Evolutionary conservation across 2,113 vertebrate species (phyloP), one percentile per base, ranked within the genome.

Genomic region (Chlorodrepanis virens): DNA sequence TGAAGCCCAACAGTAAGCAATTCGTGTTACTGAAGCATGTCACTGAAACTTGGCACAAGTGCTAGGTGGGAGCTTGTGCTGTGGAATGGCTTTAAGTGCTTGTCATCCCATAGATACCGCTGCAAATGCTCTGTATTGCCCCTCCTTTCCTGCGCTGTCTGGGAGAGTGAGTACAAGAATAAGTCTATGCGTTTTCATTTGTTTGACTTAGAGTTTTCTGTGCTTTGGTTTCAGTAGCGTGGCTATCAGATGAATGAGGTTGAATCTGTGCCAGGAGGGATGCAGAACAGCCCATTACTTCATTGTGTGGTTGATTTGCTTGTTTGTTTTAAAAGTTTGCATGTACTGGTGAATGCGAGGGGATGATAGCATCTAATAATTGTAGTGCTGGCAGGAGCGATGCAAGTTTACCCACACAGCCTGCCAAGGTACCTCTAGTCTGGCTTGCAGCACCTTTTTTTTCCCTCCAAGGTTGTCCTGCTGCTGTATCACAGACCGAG

Each of bases 321-420:
- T 96, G 96, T 96, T 97, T 96, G 92, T 96, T 95, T 97, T 95
- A 93, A 95, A 93, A 94, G 92, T 97, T 96, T 96, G 94, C 85
- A 87, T 96, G 93, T 95, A 86, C 39, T 93, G 40, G 68, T 92
- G 94, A 96, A 96, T 93, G 71, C 25, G 10, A 83, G 83, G 85
- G 79, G 69, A 72, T 93, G 94, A 97, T 96, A 97, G 90, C 85
- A 96, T 96, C 95, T 93, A 88, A 88, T 97, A 95, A 93, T 92
- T 75, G 85, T 82, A 57, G 76, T 57, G 80, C 88, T 94, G 94
- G 90, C 94, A 86, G 86, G 40, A 92, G 88, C 14, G 0, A 35
- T 72, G 89, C 93, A 76, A 65, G 67, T 80, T 96, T 74, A 89
- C 89, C 89, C 93, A 57, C 53, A 33, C 44, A 79, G 87, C 80